Conservation (phyloP, 2,888 invertebrate genomes). For the Esperia sulphurella region DNA sequence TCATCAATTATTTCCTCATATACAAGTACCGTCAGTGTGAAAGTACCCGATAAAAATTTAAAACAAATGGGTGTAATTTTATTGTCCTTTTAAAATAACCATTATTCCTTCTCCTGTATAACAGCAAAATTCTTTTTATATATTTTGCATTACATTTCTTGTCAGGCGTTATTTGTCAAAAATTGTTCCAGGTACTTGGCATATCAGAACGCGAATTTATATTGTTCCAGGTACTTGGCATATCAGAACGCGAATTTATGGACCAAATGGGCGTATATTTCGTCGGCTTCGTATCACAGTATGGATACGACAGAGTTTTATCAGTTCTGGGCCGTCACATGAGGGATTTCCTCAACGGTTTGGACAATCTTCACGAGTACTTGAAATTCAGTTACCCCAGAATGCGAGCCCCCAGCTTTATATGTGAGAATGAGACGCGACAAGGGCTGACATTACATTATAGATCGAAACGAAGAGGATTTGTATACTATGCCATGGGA, state of each 20-base stretch:
- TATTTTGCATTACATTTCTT: background rate
- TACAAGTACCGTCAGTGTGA: no score
- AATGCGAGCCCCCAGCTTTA: slow-evolving; percentile 96
- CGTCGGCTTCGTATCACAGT: slow-evolving; percentile 95
- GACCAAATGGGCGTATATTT: slow-evolving; percentile 97
- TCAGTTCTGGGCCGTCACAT: slow-evolving; percentile 95
- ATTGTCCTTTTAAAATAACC: no score
- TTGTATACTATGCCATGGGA: slow-evolving; percentile 98
- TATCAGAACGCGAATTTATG: slow-evolving; percentile 94
- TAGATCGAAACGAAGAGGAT: slow-evolving; percentile 94
- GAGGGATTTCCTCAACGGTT: slow-evolving; percentile 96
- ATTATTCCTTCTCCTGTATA: no score
- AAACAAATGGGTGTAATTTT: no score
- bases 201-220: slow-evolving; percentile 90
- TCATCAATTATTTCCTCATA: no score
- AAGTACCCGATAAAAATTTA: no score
- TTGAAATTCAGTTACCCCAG: slow-evolving; percentile 96
- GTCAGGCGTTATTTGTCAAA: background rate
- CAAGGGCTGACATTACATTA: slow-evolving; percentile 96
- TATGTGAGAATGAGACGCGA: slow-evolving; percentile 96
- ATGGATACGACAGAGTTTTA: slow-evolving; percentile 95
- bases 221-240: slow-evolving; percentile 85
- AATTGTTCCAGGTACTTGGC: slow-evolving; percentile 84
- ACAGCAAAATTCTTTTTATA: no score
- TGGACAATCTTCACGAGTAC: slow-evolving; percentile 98